Percentiles rank a stretch among this genome's conserved stretches.
These are phyloP conservation scores for Actinemys pallida DNA, from an alignment of 2,113 vertebrate genomes.

Conservation along the genomic window DNA sequence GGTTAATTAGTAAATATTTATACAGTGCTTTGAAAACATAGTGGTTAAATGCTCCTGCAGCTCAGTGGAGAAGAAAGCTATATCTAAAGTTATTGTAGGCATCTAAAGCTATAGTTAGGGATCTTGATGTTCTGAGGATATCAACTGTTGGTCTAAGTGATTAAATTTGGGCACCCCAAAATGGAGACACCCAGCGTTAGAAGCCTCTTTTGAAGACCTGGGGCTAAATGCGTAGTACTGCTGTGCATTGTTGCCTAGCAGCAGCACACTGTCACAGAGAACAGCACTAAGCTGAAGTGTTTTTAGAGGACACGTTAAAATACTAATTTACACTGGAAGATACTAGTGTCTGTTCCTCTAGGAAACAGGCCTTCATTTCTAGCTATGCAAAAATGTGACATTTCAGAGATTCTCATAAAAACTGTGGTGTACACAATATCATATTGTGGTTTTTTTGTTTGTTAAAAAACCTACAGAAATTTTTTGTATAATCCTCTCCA, in stretches of 20 bases:
- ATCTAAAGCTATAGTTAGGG: not conserved
- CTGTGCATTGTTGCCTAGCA: not conserved
- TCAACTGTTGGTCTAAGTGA: not conserved
- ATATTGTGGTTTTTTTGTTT: not conserved
- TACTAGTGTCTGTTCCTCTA: not conserved
- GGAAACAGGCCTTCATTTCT: not conserved
- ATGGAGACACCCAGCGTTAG: not conserved
- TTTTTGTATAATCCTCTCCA: not conserved
- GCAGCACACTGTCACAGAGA: not conserved
- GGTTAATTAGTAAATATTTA: not conserved
- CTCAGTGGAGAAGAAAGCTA: not conserved
- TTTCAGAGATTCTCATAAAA: not conserved
- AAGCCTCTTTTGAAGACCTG: not conserved
- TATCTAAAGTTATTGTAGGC: not conserved
- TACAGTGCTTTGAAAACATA: not conserved
- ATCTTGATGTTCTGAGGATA: not conserved
- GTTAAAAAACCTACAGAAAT: not conserved
- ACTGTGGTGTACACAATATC: not conserved
- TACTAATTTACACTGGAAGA: not conserved
- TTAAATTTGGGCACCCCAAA: not conserved
- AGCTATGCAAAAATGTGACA: not conserved
- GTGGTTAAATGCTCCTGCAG: not conserved
- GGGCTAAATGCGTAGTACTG: not conserved
- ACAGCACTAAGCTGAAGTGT: fast-evolving
- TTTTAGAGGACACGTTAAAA: not conserved